Evolutionary conservation across 92 coral and sea anemone species (phyloP), one percentile per base, ranked within the genome.

Genomic region (Epizoanthus ramosus): DNA sequence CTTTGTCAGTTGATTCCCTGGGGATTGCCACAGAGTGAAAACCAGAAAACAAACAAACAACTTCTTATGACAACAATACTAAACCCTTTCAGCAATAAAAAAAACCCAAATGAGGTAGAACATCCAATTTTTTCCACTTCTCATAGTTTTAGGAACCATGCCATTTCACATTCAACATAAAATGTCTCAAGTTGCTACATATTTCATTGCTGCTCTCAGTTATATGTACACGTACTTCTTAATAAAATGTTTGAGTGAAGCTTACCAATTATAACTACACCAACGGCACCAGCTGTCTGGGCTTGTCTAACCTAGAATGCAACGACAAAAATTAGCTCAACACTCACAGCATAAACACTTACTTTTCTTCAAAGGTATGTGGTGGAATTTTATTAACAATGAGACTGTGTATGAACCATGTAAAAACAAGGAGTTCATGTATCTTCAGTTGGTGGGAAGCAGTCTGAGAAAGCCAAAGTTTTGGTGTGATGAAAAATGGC

Each of bases 211-310:
- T 0, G 8, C 3, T 65, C 18, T 10, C 17, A 12, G 17, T 6
- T 28, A 9, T 1, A 2, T 9, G 45, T 10, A 63, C 15, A 23
- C 0, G 37, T 19, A 61, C 3, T 37, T 37, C 6, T 37, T 6
- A 37, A 1, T 3, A 37, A 37, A 37, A 3, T 0, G 43, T 3
- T 37, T 37, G 43, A 6, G 43, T 0, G 4, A 37, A 63, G 35
- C 89, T 87, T 79, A 97, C 99, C 99, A 19, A 97, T 89, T 71
- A 97, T 92, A 71, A 97, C 85, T 10, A 85, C 98, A 63, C 93
- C 99, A 33, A 97, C 98, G 1, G 99, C 95, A 0, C 98, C 99
- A 6, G 89, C 90, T 7, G 86, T 64, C 79, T 97, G 84, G 0
- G 99, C 99, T 13, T 88, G 87, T 13, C 99, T 93, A 35, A 93